These are phyloP conservation scores for Chorisops tibialis DNA, from an alignment of 2,888 invertebrate species.

Conservation along the genomic window DNA sequence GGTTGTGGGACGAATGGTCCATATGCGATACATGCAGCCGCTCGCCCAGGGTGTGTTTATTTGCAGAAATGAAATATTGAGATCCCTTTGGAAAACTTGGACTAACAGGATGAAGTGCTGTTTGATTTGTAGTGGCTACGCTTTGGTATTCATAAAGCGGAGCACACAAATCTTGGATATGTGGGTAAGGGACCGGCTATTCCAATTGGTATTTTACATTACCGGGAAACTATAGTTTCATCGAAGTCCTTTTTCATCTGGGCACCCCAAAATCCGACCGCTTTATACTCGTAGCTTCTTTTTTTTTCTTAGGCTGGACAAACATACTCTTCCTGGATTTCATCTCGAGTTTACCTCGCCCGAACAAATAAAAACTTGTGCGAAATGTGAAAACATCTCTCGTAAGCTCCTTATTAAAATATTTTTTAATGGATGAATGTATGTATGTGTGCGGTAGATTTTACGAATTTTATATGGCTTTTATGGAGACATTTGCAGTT, in stretches of 20 bases:
- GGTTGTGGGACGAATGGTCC: too few species aligned
- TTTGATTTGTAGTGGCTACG: conserved; percentile 9
- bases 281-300: too few species aligned
- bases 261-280: background rate
- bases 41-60: conserved; percentile 7
- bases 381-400: background rate
- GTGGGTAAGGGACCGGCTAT: background rate
- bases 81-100: conserved; percentile 10
- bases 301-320: too few species aligned
- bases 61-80: conserved; percentile 20
- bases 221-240: too few species aligned
- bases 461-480: too few species aligned
- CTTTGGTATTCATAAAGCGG: background rate
- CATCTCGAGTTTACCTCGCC: background rate
- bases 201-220: too few species aligned
- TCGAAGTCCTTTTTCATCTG: too few species aligned
- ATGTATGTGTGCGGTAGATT: too few species aligned
- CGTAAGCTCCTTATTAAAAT: background rate
- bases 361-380: background rate
- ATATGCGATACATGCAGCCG: background rate
- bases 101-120: conserved; percentile 3
- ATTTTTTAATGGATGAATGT: too few species aligned
- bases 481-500: too few species aligned
- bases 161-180: background rate
- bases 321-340: too few species aligned